A percentile compares a stretch with the other conserved stretches of the same genome.
Evolutionary conservation across 2,113 vertebrate genomes (phyloP).

Genomic region (Passer domesticus): DNA sequence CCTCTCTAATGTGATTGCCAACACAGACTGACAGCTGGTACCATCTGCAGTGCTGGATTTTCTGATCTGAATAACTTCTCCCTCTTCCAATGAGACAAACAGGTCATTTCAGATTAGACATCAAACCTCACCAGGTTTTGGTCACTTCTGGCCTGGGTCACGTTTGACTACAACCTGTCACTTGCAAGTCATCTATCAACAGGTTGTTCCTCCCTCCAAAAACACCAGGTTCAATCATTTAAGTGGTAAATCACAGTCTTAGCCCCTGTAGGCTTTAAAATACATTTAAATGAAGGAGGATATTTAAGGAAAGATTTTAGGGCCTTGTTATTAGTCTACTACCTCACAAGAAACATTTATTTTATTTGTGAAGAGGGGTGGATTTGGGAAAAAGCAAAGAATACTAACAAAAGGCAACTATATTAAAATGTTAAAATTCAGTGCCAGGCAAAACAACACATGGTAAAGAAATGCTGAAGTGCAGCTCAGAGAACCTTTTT

Average conservation of each 20-base stretch:
- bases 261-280: background rate
- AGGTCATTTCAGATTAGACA: slow-evolving; percentile 39
- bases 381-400: background rate
- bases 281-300: background rate
- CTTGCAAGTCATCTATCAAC: background rate
- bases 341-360: background rate
- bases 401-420: background rate
- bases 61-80: slow-evolving; percentile 29
- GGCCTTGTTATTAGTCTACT: background rate
- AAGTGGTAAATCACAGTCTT: background rate
- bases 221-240: background rate
- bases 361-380: background rate
- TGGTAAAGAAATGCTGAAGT: background rate
- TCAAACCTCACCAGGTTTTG: background rate
- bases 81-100: slow-evolving; percentile 24
- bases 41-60: slow-evolving; percentile 16
- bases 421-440: background rate
- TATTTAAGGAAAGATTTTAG: background rate
- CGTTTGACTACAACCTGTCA: background rate
- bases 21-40: slow-evolving; percentile 55
- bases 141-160: slow-evolving; percentile 30
- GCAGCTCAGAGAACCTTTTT: background rate
- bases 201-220: background rate
- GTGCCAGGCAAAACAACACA: background rate
- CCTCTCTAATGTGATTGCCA: slow-evolving; percentile 38